Conservation (phyloP, 1,140 invertebrate genomes). For the Bradysia coprophila region DNA sequence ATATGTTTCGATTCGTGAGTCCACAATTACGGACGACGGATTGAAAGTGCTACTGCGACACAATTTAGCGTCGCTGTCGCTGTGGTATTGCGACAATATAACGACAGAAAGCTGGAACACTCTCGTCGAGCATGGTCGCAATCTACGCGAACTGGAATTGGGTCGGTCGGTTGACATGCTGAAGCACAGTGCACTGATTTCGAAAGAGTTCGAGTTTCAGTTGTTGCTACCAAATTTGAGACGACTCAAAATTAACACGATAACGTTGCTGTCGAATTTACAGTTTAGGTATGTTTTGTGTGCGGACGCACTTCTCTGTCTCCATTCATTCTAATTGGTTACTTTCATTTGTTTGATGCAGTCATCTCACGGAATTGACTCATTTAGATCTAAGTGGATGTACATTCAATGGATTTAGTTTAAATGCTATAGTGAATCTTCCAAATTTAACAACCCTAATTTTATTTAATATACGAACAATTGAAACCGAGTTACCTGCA, state of each 20-base stretch:
- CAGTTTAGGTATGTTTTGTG: constrained; percentile 13
- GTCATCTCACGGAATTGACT: constrained; percentile 35
- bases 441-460: constrained; percentile 50
- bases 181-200: constrained; percentile 17
- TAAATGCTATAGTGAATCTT: constrained; percentile 34
- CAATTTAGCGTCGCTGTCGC: constrained; percentile 47
- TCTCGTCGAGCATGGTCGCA: constrained; percentile 23
- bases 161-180: constrained; percentile 26
- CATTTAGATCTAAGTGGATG: constrained; percentile 67
- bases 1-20: constrained; percentile 45
- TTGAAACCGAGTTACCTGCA: constrained; percentile 29
- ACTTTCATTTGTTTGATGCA: too few species aligned
- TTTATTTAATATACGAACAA: constrained; percentile 49
- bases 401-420: constrained; percentile 30
- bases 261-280: constrained; percentile 18
- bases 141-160: constrained; percentile 23
- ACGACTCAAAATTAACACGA: constrained; percentile 33
- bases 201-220: constrained; percentile 25
- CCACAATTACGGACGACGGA: constrained; percentile 47
- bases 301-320: too few species aligned
- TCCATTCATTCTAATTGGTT: too few species aligned
- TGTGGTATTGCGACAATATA: constrained; percentile 50
- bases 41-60: constrained; percentile 47
- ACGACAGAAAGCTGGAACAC: constrained; percentile 29
- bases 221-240: constrained; percentile 45